These are phyloP conservation scores for Erannis defoliaria DNA, from an alignment of 2,888 invertebrate species.

Conservation along the genomic window DNA sequence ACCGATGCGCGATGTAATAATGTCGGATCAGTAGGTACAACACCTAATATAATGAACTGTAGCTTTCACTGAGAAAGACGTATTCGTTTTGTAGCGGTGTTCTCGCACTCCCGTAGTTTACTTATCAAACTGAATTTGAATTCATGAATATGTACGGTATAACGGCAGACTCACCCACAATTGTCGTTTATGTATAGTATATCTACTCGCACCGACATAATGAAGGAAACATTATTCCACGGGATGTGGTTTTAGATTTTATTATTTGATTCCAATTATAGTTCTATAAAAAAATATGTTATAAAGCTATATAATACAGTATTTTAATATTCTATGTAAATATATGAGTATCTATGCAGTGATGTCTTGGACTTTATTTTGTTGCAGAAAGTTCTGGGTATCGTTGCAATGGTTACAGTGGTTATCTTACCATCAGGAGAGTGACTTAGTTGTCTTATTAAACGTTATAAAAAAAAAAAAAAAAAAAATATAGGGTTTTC, in stretches of 20 bases:
- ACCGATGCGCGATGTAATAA: slow-evolving; percentile 17
- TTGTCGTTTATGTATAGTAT: slow-evolving; percentile 37
- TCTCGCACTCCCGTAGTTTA: slow-evolving; percentile 52
- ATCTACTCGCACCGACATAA: slow-evolving; percentile 32
- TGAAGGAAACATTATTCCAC: slow-evolving; percentile 28
- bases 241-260: background rate
- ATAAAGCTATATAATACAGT: background rate
- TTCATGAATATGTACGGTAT: slow-evolving; percentile 65
- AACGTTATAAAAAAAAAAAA: no score
- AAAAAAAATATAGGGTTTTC: no score
- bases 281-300: background rate
- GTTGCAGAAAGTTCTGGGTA: no score
- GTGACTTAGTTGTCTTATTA: no score
- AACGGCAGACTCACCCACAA: slow-evolving; percentile 33
- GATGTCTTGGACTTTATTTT: no score
- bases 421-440: no score
- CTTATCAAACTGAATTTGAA: slow-evolving; percentile 67
- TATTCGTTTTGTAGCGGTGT: slow-evolving; percentile 34
- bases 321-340: no score
- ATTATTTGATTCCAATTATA: background rate
- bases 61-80: slow-evolving; percentile 16
- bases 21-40: slow-evolving; percentile 13
- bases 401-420: no score
- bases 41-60: background rate
- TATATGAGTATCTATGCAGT: no score